These are phyloP conservation scores for Nothobranchius furzeri DNA, from an alignment of 2,113 vertebrate species.

Conservation along the genomic window DNA sequence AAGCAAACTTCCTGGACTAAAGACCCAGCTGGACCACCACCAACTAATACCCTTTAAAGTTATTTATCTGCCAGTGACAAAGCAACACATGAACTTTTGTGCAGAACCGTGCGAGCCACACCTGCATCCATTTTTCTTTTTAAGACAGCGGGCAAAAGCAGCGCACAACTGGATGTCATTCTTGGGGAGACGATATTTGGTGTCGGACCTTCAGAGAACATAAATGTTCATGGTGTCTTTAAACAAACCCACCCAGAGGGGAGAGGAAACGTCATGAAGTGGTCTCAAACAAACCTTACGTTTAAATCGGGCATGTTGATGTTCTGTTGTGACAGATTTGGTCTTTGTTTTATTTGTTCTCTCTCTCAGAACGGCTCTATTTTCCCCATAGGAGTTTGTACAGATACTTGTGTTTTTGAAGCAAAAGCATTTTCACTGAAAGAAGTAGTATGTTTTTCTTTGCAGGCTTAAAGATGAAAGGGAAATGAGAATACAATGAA, in stretches of 20 bases:
- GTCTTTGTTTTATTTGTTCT: conserved; percentile 26
- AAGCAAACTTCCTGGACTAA: conserved; percentile 56
- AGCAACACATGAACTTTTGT: conserved; percentile 28
- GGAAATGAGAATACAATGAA: conserved; percentile 68
- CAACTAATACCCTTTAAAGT: conserved; percentile 70
- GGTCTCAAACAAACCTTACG: conserved; percentile 32
- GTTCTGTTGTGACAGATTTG: conserved; percentile 44
- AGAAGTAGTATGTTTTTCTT: conserved; percentile 50
- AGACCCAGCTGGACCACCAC: conserved; percentile 63
- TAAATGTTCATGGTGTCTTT: conserved; percentile 51
- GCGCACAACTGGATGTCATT: conserved; percentile 54
- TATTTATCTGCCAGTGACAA: conserved; percentile 52
- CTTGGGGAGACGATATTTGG: conserved; percentile 45
- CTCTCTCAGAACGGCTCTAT: conserved; percentile 53
- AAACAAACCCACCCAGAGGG: conserved; percentile 30
- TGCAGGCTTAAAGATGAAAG: conserved; percentile 77
- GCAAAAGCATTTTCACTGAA: conserved; percentile 58
- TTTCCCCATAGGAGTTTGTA: conserved; percentile 71
- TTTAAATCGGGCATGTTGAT: conserved; percentile 45
- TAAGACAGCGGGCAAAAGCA: conserved; percentile 15
- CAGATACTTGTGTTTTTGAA: conserved; percentile 65
- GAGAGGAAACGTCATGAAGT: conserved; percentile 21
- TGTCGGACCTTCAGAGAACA: conserved; percentile 73
- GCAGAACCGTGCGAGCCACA: conserved; percentile 46
- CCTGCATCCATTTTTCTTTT: conserved; percentile 35